Base-by-base conservation (phyloP, 2,888 invertebrate genomes). In the Yponomeuta plumbellus region DNA sequence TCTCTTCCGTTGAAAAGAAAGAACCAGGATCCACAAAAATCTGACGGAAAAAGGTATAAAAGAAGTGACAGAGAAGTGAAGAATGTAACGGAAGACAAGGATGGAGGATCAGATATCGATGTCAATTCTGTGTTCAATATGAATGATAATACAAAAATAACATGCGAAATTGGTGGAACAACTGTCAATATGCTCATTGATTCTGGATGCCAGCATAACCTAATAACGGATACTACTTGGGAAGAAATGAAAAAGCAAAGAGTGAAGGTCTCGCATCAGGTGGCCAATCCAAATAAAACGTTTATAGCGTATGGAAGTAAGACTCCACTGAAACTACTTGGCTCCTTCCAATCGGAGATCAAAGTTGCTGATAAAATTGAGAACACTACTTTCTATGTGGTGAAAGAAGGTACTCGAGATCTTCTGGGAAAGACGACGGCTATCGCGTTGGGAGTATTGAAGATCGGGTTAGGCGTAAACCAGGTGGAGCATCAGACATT, bases 71-170 rank as follows among this genome's bases (percentile, higher is more conserved):
- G 20, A 21, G 20, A 40, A 40, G 23, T 56, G 21, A 64, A 17
- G 22, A n/a, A 64, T 10, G 22, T 52, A n/a, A n/a, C 21, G 20
- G 39, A 62, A 26, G 13, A 34, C 17, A n/a, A 62, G 11, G 62
- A 62, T 21, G 6, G 4, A 22, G 13, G 23, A 39, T 67, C 67
- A 61, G 26, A 67, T 23, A 39, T 68, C 0, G 44, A n/a, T n/a
- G n/a, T n/a, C n/a, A n/a, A 71, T 22, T 71, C 71, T 52, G 61
- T 71, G 20, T 72, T 73, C 52, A 69, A 72, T 34, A 57, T 72
- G 0, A 62, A 71, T 11, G 52, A 71, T 10, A 69, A 70, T 62
- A 67, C 59, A 13, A 62, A 13, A 0, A 23, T 71, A 2, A 22
- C 17, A n/a, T 72, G 72, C 61, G 26, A 61, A 8, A 34, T 72